These are phyloP conservation scores for Pandemis corylana DNA, from an alignment of 2,888 invertebrate species.

Conservation along the genomic window DNA sequence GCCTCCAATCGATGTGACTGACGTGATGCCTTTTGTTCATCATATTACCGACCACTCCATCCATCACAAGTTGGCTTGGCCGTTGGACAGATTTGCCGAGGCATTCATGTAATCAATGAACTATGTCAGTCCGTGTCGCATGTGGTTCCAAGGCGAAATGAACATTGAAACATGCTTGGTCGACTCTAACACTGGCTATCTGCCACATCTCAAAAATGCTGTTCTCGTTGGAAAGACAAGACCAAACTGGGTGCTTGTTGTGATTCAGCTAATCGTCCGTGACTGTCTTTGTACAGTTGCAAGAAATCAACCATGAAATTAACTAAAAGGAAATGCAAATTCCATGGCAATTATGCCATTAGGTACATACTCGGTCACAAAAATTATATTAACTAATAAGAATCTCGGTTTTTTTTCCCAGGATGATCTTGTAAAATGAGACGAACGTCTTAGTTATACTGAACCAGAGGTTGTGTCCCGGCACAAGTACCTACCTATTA, in stretches of 20 bases:
- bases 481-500: background rate
- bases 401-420: too few relatives aligned
- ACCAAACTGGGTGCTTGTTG: background rate
- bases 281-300: background rate
- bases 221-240: conserved; percentile 1
- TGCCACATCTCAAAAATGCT: conserved; percentile 31
- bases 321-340: background rate
- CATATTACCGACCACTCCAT: conserved; percentile 55
- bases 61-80: conserved; percentile 48
- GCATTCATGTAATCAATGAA: conserved; percentile 13
- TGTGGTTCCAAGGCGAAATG: conserved; percentile 27
- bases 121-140: conserved; percentile 18
- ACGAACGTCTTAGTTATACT: too few relatives aligned
- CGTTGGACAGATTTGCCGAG: conserved; percentile 20
- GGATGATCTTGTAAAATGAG: too few relatives aligned
- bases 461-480: background rate
- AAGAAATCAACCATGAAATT: background rate
- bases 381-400: too few relatives aligned
- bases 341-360: background rate
- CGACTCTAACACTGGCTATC: conserved; percentile 38
- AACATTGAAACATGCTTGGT: conserved; percentile 2
- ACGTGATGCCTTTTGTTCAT: conserved; percentile 53
- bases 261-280: background rate
- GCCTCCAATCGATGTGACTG: conserved; percentile 61
- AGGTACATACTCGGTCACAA: too few relatives aligned